Conservation (phyloP, 1,140 invertebrate genomes). For the Aricia agestis region DNA sequence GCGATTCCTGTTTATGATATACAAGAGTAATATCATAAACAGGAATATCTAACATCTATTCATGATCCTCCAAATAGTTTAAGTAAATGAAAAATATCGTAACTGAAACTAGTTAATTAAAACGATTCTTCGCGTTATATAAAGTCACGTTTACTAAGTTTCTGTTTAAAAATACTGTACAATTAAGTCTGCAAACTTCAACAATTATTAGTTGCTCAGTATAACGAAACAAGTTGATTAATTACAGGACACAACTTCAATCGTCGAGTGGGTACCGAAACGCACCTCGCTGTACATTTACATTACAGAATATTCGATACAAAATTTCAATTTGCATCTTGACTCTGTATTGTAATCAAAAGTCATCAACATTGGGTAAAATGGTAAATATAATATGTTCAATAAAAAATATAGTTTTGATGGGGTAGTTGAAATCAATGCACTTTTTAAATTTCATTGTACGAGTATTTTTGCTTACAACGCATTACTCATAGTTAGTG, state of each 20-base stretch:
- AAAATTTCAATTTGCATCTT: too few species aligned
- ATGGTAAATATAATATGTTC: too few species aligned
- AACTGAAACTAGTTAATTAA: not conserved
- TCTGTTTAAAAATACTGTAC: not conserved
- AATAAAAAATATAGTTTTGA: not conserved
- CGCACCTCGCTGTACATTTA: slow-evolving; percentile 1
- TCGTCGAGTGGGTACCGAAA: slow-evolving; percentile 40
- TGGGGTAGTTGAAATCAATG: too few species aligned
- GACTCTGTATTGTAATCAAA: too few species aligned
- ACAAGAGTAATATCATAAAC: too few species aligned
- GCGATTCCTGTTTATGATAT: too few species aligned
- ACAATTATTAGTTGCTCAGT: slow-evolving; percentile 50
- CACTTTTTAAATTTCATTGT: too few species aligned
- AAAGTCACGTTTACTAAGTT: not conserved
- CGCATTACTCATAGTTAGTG: too few species aligned
- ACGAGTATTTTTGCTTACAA: too few species aligned
- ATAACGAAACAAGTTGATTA: slow-evolving; percentile 55
- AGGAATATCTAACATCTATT: too few species aligned
- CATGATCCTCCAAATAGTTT: too few species aligned
- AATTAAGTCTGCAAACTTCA: slow-evolving; percentile 42
- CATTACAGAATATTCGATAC: not conserved
- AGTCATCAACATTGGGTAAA: too few species aligned
- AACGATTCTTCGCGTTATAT: not conserved
- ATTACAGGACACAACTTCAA: slow-evolving; percentile 53
- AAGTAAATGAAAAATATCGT: not conserved